Evolutionary conservation across 2,113 vertebrate species (phyloP), one percentile per base, ranked within the genome.

Genomic region (Blennius ocellaris): DNA sequence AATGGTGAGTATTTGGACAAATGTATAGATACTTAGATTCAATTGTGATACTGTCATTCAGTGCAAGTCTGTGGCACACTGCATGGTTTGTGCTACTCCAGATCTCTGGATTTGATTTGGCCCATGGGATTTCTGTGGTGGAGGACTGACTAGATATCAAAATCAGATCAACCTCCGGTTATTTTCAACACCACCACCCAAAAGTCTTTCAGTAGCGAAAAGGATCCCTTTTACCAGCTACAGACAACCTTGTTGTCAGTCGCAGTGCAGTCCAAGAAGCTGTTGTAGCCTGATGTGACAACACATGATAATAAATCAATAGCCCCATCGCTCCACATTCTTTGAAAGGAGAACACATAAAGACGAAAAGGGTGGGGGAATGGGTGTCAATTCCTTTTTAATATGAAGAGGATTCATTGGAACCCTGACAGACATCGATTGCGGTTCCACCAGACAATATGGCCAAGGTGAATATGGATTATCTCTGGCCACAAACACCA

Each of bases 291-390:
- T 82, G 84, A 84, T 83, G 79, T 86, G 77, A 87, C 84, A 90
- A 81, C 82, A 78, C 56, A 71, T 86, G 78, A 89, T 87, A 87
- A 91, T 41, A 86, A 89, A 90, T 92, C 87, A 76, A 84, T 92
- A 80, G 40, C n/a, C 45, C 48, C 57, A 53, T 83, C 80, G 87
- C 39, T 50, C 38, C 59, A 40, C 52, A 56, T 75, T 52, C 61
- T 87, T 47, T 88, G 78, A 79, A 74, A 70, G 61, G 44, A 58
- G 9, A 44, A 53, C 52, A 50, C 65, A 59, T 50, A 49, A 73
- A 68, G 45, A 40, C 47, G 39, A 14, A 80, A 30, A 60, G 16
- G 44, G 7, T 7, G 62, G 54, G 30, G 49, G 69, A 11, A 3
- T 45, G 53, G 59, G 51, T 52, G 64, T 63, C 60, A 14, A 49